Evolutionary conservation across 2,113 vertebrate genomes (phyloP), one percentile per base, ranked within the genome.

Genomic region (Thamnophis sirtalis): DNA sequence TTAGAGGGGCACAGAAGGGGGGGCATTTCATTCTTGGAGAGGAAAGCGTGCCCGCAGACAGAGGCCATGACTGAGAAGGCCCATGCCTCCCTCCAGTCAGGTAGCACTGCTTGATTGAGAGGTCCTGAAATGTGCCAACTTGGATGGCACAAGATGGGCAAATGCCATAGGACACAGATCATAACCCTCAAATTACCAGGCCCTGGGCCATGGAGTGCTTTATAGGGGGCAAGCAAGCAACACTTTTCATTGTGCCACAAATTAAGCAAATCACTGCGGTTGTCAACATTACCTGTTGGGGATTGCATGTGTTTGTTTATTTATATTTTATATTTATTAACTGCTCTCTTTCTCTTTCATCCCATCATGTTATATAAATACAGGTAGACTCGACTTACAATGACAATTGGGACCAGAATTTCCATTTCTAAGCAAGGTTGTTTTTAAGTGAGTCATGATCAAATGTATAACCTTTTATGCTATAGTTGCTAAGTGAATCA

Each of bases 11-110:
- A 2, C n/a, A 73, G 28, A 33, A 17, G n/a, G 5, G 28, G 11
- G n/a, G n/a, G 0, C 15, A 38, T 38, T 15, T 38, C n/a, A 38
- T 15, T 73, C 68, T 38, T 73, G 68, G n/a, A 5, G 68, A 17
- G 68, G n/a, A 17, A 73, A 38, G 63, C 0, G n/a, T 1, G 2
- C 15, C 1, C 15, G 0, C 33, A 5, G 13, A 5, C n/a, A 73
- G n/a, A 19, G 15, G n/a, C n/a, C n/a, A 33, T n/a, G 5, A 73
- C 13, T 17, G n/a, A 73, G n/a, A 33, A 73, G 68, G 68, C 6
- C 15, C 68, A 73, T 73, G 17, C n/a, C 15, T 73, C 5, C 13
- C 13, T 73, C 68, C 68, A 38, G n/a, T 38, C 63, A 33, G n/a
- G 63, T 73, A n/a, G 63, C 63, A 17, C 2, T 73, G 13, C n/a